Evolutionary conservation across 2,797 vertebrate species (phyloP), one percentile per base, ranked within the genome.

Genomic region (Xyrichtys novacula): DNA sequence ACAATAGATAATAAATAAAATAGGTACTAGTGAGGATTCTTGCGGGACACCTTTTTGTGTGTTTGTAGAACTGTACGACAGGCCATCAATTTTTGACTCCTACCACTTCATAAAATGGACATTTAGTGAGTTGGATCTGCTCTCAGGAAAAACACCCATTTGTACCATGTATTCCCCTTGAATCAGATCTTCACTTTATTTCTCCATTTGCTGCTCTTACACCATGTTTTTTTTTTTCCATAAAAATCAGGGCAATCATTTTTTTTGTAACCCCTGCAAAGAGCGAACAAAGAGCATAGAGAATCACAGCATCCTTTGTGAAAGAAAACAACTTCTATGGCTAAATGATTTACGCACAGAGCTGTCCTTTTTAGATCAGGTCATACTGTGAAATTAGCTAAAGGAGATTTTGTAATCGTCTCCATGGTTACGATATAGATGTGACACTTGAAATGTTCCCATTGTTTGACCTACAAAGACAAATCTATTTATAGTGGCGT

Each of bases 401-500:
- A 50, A 26, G 5, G 49, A 26, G 19, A n/a, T 55, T 49, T 74
- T 1, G 47, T 40, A n/a, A n/a, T n/a, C n/a, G n/a, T 19, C 56
- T 57, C 66, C 26, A 8, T 52, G 20, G 25, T 48, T 68, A 36
- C 22, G 63, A 53, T 16, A 44, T 42, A 65, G 14, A 63, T 39
- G 38, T 55, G 39, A 63, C 36, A n/a, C 43, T 60, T 48, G 19
- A 57, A 40, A 67, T 57, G 66, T 48, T 76, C 54, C 67, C 55
- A 77, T 79, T 71, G 57, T 85, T 73, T 71, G 73, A 75, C 80
- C 62, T 48, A 58, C 29, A 65, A 81, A 67, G n/a, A 62, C 53
- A 49, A 22, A 8, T 0, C 16, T 80, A 79, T 76, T 81, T 74
- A 75, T 80, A 78, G 76, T 50, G 17, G 11, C 54, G 56, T 15